These are phyloP conservation scores for Cyrtonyx montezumae DNA, from an alignment of 2,113 vertebrate species.

Conservation along the genomic window DNA sequence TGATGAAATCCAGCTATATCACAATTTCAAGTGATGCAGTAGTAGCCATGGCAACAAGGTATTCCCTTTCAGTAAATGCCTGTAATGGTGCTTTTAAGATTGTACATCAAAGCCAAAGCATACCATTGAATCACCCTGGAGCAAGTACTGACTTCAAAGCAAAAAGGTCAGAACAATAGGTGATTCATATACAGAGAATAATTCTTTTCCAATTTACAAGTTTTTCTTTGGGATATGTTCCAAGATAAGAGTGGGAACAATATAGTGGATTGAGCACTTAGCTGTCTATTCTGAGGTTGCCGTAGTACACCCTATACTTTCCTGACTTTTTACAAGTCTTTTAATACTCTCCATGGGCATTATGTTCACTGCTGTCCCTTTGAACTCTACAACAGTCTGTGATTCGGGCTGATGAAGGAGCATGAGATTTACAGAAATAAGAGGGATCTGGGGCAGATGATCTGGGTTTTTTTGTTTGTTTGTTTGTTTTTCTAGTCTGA, in stretches of 20 bases:
- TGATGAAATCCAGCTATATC: slow-evolving; percentile 47
- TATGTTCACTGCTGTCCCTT: background rate
- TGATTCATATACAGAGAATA: slow-evolving; percentile 47
- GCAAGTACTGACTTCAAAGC: slow-evolving; percentile 53
- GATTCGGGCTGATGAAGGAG: background rate
- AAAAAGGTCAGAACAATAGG: slow-evolving; percentile 48
- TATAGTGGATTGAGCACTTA: background rate
- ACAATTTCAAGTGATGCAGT: slow-evolving; percentile 38
- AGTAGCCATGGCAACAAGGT: slow-evolving; percentile 47
- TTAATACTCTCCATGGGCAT: background rate
- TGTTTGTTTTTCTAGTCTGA: background rate
- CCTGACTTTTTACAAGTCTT: background rate
- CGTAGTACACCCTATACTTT: rapidly evolving
- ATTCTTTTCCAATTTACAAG: slow-evolving; percentile 12
- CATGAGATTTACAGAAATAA: background rate
- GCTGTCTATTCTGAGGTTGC: background rate
- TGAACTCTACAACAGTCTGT: background rate
- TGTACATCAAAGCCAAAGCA: slow-evolving; percentile 57
- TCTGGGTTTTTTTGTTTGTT: too few species aligned
- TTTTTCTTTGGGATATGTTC: background rate
- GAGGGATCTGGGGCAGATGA: rapidly evolving
- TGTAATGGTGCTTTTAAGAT: slow-evolving; percentile 53
- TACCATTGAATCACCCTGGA: slow-evolving; percentile 33
- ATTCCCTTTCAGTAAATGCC: slow-evolving; percentile 54
- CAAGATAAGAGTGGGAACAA: background rate